Conservation (phyloP, 2,888 invertebrate species). For the Lucinisca nassula region DNA sequence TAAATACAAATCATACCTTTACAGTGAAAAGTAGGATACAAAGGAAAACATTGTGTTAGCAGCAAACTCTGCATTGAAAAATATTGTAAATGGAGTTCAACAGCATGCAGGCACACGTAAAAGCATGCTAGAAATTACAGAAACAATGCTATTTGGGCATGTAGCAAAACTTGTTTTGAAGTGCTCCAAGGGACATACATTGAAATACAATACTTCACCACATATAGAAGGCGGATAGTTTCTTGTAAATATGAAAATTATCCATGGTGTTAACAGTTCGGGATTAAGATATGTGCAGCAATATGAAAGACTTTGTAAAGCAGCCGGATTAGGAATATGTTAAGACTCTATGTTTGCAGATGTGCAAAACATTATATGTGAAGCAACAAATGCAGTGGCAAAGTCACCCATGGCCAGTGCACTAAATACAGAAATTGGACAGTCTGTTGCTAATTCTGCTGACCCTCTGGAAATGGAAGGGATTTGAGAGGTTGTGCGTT, state of each 20-base stretch:
- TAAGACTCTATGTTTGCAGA: slow-evolving; percentile 4
- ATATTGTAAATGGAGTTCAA: background rate
- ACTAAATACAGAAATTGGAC: background rate
- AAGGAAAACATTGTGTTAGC: background rate
- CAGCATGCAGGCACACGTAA: background rate
- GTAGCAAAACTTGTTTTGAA: background rate
- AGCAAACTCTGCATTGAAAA: background rate
- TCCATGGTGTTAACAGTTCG: background rate
- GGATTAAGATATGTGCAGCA: slow-evolving; percentile 1
- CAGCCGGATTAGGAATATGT: background rate
- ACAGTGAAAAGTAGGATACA: background rate
- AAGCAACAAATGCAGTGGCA: background rate
- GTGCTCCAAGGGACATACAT: background rate
- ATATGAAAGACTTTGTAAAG: slow-evolving; percentile 3
- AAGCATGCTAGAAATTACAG: background rate
- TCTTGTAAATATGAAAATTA: background rate
- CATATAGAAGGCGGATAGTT: slow-evolving; percentile 6
- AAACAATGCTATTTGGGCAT: slow-evolving; percentile 15
- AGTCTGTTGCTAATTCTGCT: background rate
- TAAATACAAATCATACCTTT: background rate
- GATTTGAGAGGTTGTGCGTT: too few species aligned
- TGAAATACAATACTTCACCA: background rate
- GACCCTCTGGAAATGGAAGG: background rate
- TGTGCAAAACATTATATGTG: slow-evolving; percentile 17
- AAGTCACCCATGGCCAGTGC: background rate